Base-by-base conservation (phyloP, 53 echinoderm and acorn worm species). In the Apostichopus leukothele region DNA sequence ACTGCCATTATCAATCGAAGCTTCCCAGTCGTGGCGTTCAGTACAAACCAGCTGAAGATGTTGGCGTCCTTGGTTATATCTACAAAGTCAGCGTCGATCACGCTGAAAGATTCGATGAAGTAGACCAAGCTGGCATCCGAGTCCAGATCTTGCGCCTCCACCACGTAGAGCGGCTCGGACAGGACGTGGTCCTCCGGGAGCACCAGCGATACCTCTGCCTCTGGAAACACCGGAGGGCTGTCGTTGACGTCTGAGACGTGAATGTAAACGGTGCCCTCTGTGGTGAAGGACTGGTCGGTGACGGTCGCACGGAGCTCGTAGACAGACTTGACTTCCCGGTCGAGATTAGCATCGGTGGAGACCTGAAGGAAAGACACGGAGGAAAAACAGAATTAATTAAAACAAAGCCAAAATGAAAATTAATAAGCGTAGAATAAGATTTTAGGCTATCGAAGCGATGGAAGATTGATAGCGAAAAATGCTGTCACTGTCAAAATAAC, bases 241-340 rank as follows among this genome's bases (percentile, higher is more conserved):
- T 96, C 96, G 67, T 96, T 96, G 87, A 96, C 83, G 79, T 96
- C 96, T 12, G 92, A 74, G 74, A 96, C 90, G 39, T 90, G 52
- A 88, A 98, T 76, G 91, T 92, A 75, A 75, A 96, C 94, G 27
- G 91, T 80, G 55, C 91, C 90, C 50, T 92, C 89, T 26, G 90
- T 86, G 39, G 94, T 90, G 68, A 90, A 93, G 8, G 91, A 84
- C 13, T 87, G 93, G 75, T 98, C 99, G 0, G 95, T 90, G 51
- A 94, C 94, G 7, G 90, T 26, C 57, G 96, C 91, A 3, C 90
- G 90, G 5, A 98, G 91, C 7, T 83, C 93, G 84, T 93, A 96
- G n/a, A 80, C 68, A 1, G 91, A 73, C 76, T 94, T 85, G 76
- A 79, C 78, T 73, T 98, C 99, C 18, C 94, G 55, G 89, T 98